Conservation (phyloP, 2,888 invertebrate genomes). For the Villa cingulata region DNA sequence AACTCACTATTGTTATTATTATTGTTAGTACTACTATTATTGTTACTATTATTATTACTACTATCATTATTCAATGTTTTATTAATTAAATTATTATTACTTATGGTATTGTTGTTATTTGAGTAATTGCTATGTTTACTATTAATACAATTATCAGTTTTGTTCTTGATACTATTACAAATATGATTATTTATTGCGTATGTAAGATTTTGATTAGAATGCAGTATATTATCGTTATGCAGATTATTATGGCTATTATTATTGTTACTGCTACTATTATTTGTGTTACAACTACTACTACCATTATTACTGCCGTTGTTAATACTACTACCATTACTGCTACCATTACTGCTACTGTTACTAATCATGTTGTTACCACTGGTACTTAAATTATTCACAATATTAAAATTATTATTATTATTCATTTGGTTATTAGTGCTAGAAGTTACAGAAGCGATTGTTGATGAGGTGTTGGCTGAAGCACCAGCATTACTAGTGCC, state of each 20-base stretch:
- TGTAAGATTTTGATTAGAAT: too few relatives aligned
- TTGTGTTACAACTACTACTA: background rate
- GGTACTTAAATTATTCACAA: background rate
- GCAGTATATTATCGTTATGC: background rate
- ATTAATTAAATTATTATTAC: background rate
- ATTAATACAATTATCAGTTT: background rate
- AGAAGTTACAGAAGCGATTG: background rate
- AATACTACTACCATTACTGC: too few relatives aligned
- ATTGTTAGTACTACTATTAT: constrained; percentile 1
- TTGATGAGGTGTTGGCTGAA: too few relatives aligned
- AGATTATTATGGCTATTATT: background rate
- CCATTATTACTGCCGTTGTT: background rate
- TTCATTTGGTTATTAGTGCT: background rate
- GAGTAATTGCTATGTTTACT: background rate
- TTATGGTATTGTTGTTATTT: background rate
- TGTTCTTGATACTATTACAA: background rate
- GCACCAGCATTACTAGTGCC: too few relatives aligned
- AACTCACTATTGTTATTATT: constrained; percentile 5
- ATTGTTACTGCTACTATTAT: background rate
- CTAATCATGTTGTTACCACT: too few relatives aligned
- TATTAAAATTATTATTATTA: background rate
- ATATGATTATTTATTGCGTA: too few relatives aligned
- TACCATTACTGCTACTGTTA: background rate
- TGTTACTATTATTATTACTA: constrained; percentile 3
- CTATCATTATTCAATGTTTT: background rate